Conservation (phyloP, 2,113 vertebrate genomes). For the Phrynosoma blainvillii region DNA sequence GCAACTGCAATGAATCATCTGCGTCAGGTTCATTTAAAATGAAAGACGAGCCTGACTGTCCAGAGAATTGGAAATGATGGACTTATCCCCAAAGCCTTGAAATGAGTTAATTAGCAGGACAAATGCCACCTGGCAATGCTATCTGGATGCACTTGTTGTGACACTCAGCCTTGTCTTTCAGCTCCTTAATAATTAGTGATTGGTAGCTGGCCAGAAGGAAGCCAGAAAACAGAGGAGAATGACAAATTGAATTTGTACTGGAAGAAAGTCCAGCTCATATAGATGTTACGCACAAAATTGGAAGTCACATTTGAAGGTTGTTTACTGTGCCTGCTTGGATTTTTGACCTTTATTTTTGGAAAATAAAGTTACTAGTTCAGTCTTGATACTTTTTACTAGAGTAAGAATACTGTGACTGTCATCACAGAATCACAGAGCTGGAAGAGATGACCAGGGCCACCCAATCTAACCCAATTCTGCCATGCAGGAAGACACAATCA, state of each 20-base stretch:
- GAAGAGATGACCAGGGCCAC: too few relatives aligned
- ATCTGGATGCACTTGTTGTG: constrained; percentile 34
- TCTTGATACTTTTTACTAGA: not conserved
- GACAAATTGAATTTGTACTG: not conserved
- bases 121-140: constrained; percentile 37
- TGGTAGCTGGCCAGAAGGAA: constrained; percentile 9
- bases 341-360: not conserved
- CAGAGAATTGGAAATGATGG: not conserved
- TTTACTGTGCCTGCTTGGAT: not conserved
- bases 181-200: constrained; percentile 42
- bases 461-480: too few relatives aligned
- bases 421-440: not conserved
- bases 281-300: not conserved
- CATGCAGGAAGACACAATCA: too few relatives aligned
- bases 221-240: not conserved
- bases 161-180: constrained; percentile 36
- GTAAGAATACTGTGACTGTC: not conserved
- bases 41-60: not conserved
- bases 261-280: not conserved
- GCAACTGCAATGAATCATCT: constrained; percentile 12
- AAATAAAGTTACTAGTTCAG: not conserved
- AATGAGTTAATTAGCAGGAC: constrained; percentile 32
- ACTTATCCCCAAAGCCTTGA: constrained; percentile 9
- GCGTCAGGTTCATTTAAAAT: constrained; percentile 10
- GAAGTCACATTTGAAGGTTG: too few relatives aligned